Percentiles rank a stretch among this genome's conserved stretches.
Conservation (phyloP, 2,797 vertebrate species). For the Cygnus olor region DNA sequence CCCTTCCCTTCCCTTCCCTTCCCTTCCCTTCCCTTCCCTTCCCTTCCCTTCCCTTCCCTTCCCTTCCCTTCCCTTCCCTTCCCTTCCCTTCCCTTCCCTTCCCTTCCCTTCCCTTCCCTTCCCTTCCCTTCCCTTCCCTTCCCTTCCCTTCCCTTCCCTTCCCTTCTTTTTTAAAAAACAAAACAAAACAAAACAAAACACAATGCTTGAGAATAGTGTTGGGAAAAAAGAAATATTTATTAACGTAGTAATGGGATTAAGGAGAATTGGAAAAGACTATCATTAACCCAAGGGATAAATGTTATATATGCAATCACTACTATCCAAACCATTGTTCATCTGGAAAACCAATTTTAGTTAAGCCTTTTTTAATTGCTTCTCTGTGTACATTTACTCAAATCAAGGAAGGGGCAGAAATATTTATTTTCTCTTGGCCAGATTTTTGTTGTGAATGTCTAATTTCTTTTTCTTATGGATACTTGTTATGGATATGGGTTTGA, state of each 20-base stretch:
- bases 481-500: background rate
- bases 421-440: slow-evolving; percentile 55
- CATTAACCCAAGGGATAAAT: slow-evolving; percentile 72
- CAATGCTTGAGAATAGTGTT: background rate
- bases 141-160: background rate
- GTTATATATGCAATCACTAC: slow-evolving; percentile 55
- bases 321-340: slow-evolving; percentile 70
- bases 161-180: background rate
- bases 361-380: slow-evolving; percentile 75
- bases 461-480: background rate
- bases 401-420: slow-evolving; percentile 55
- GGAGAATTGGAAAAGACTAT: slow-evolving; percentile 64
- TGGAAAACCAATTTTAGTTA: slow-evolving; percentile 75
- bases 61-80: background rate
- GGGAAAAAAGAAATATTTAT: slow-evolving; percentile 66
- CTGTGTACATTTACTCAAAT: slow-evolving; percentile 71
- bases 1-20: background rate
- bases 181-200: too few species aligned
- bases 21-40: background rate
- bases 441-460: slow-evolving; percentile 20
- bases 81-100: background rate
- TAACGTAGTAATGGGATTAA: slow-evolving; percentile 72
- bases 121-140: too few species aligned
- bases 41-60: background rate
- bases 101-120: too few species aligned